phyloP scores from a whole-genome alignment of 2,113 vertebrate species.

The Platichthys stellatus region DNA sequence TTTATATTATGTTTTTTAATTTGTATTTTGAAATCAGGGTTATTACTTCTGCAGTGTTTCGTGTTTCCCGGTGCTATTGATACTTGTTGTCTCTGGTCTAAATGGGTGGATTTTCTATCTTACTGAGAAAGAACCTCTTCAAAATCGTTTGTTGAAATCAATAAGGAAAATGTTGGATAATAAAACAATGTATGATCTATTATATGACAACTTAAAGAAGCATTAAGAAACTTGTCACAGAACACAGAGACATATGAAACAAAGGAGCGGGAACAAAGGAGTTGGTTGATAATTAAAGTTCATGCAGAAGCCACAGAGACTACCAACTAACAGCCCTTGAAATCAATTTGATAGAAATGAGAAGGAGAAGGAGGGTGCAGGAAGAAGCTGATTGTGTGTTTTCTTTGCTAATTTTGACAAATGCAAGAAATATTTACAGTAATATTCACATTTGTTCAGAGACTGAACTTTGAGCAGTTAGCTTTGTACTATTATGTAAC shows the following conservation, averaged over 20 bases:
- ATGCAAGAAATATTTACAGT: background rate
- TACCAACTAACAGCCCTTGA: background rate
- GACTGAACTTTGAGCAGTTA: no score
- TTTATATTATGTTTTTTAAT: no score
- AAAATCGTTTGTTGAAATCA: background rate
- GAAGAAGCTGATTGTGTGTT: background rate
- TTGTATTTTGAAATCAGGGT: no score
- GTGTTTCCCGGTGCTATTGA: no score
- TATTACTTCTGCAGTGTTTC: no score
- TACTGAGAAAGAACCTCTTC: no score
- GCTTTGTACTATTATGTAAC: no score
- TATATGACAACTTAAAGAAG: background rate
- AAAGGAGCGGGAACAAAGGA: background rate
- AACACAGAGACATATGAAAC: background rate
- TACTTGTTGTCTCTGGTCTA: no score
- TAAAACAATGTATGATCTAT: background rate
- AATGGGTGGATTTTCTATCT: no score
- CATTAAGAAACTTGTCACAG: background rate
- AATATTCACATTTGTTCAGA: background rate
- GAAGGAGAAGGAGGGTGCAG: background rate
- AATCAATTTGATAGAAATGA: background rate
- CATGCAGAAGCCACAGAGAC: background rate
- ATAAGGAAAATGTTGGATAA: background rate
- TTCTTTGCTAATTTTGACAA: background rate
- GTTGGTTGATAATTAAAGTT: background rate